phyloP scores from a whole-genome alignment of 2,113 vertebrate species.

The Oreochromis tanganicae region DNA sequence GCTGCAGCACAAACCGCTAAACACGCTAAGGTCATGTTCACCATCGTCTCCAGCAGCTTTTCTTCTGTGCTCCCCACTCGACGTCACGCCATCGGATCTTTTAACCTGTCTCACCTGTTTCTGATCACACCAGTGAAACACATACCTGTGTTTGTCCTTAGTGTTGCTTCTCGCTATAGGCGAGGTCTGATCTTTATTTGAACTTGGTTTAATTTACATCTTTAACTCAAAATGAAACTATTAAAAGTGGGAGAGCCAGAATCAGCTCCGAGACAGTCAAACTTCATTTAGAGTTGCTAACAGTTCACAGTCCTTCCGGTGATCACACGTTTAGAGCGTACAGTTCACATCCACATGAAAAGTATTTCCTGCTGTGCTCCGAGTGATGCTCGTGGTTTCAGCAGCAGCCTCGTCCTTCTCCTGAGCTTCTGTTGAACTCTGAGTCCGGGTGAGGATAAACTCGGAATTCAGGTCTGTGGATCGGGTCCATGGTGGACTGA shows the following conservation, averaged over 20 bases:
- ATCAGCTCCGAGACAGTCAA: neutral
- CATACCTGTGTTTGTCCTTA: neutral
- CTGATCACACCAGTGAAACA: neutral
- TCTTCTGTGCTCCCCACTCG: neutral
- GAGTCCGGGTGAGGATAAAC: neutral
- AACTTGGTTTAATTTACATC: neutral
- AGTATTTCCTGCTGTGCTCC: neutral
- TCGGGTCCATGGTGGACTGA: neutral
- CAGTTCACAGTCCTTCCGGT: neutral
- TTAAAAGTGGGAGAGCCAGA: neutral
- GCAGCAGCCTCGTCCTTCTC: neutral
- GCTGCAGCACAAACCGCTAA: neutral
- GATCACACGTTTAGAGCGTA: neutral
- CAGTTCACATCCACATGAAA: neutral
- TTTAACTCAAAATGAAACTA: neutral
- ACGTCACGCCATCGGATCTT: neutral
- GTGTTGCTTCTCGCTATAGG: neutral
- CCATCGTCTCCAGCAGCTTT: neutral
- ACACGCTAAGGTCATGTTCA: neutral
- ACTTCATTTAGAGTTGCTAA: neutral
- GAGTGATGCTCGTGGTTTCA: neutral
- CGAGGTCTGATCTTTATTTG: neutral
- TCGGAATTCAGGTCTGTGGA: neutral
- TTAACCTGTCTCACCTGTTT: neutral
- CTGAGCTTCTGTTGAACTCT: neutral